Percentiles rank a stretch among this genome's conserved stretches.
These are phyloP conservation scores for Leptinotarsa juncta DNA, from an alignment of 2,888 invertebrate species.

Conservation along the genomic window DNA sequence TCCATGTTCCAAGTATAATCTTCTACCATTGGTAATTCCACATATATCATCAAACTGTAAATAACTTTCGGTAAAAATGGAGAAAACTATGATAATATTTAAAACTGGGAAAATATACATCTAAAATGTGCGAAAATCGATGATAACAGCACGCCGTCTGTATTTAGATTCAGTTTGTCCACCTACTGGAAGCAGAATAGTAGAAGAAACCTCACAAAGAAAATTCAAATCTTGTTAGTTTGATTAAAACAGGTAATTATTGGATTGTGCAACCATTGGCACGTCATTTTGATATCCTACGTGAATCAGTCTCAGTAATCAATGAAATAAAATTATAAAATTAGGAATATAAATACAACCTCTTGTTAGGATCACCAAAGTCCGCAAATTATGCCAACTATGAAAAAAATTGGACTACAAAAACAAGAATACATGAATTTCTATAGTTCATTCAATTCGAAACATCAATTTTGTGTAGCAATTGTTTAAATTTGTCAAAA, in stretches of 20 bases:
- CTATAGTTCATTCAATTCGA: no score
- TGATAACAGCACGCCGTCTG: neutral
- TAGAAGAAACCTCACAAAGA: slow-evolving; percentile 36
- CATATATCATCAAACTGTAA: slow-evolving; percentile 48
- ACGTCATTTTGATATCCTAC: neutral
- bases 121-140: slow-evolving; percentile 5
- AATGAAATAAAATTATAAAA: no score
- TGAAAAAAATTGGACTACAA: no score
- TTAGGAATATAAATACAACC: no score
- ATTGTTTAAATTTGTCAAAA: no score
- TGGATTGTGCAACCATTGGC: slow-evolving; percentile 22
- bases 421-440: no score
- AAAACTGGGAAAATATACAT: slow-evolving; percentile 21
- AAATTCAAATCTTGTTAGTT: slow-evolving; percentile 39
- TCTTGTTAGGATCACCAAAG: no score
- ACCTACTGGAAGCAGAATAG: slow-evolving; percentile 23
- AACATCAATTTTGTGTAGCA: no score
- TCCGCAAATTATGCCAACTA: no score
- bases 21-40: slow-evolving; percentile 43
- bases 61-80: slow-evolving; percentile 17
- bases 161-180: neutral
- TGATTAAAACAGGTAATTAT: slow-evolving; percentile 21
- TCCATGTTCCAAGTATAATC: slow-evolving; percentile 63
- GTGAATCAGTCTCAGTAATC: neutral
- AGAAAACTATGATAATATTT: slow-evolving; percentile 16